phyloP scores from a whole-genome alignment of 2,113 vertebrate species.

The Malurus melanocephalus region DNA sequence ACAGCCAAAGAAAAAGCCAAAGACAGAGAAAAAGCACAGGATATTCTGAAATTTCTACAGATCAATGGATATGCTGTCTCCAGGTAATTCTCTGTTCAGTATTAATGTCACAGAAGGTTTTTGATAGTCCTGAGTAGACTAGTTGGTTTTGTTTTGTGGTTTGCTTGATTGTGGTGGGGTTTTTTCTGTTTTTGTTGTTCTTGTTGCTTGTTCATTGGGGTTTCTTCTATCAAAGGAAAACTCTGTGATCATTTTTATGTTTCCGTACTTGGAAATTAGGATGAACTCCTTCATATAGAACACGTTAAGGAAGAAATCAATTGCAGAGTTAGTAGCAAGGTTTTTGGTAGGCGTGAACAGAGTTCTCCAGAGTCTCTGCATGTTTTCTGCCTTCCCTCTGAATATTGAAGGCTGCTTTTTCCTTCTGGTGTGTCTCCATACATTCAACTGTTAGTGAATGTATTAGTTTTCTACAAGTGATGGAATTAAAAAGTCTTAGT shows the following conservation, averaged over 20 bases:
- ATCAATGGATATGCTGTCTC: slow-evolving; percentile 92
- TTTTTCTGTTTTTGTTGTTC: not conserved
- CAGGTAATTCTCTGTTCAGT: slow-evolving; percentile 73
- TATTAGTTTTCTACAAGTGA: not conserved
- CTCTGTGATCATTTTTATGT: not conserved
- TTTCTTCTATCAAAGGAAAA: not conserved
- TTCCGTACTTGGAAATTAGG: not conserved
- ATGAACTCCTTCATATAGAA: not conserved
- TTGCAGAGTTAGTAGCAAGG: not conserved
- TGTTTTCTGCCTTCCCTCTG: not conserved
- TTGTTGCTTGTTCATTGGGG: not conserved
- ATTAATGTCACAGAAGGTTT: not conserved
- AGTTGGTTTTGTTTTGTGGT: not conserved
- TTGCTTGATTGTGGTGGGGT: accelerated
- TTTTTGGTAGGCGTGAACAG: not conserved
- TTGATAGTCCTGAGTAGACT: not conserved
- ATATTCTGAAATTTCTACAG: slow-evolving; percentile 94
- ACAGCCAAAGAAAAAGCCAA: slow-evolving; percentile 96
- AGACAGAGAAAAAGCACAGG: slow-evolving; percentile 93
- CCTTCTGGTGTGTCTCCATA: not conserved
- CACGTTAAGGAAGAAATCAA: not conserved
- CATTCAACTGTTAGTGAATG: not conserved
- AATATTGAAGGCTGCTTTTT: not conserved
- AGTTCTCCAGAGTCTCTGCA: not conserved
- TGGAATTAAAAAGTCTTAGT: not conserved